Evolutionary conservation across 2,888 invertebrate genomes (phyloP), one percentile per base, ranked within the genome.

Genomic region (Apomyelois bistriatella): DNA sequence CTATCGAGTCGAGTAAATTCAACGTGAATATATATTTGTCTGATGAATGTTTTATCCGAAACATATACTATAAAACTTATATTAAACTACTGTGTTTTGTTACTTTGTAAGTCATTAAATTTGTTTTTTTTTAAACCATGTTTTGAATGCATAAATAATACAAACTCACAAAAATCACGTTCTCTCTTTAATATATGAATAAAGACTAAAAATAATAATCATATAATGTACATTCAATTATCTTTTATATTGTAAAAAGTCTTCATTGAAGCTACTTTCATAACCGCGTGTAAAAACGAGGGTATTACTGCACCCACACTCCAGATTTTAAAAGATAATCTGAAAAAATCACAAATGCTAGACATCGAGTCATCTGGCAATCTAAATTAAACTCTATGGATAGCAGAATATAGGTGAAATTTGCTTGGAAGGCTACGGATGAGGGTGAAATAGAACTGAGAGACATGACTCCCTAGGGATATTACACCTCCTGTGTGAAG

Each of bases 311-410:
- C 54, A 51, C 51, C 37, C 49, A 9, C 53, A 46, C 46, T 52
- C 42, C 51, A 53, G 54, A 54, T 57, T 57, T 57, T 54, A 51
- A 53, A 51, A 54, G 54, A 57, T 57, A 57, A 57, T 57, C 57
- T 52, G 50, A 53, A 57, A 56, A 54, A 57, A 57, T 57, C 57
- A 54, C 57, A 50, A 47, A 13, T 22, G 12, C 32, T 13, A 12
- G 22, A 43, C 6, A 7, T 30, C 15, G 8, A n/a, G n/a, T 0
- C 17, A 0, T 28, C 3, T 15, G 8, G 5, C 37, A 48, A 7
- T 15, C 9, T 12, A 16, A 42, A 30, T 3, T 40, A 1, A 9
- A 17, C 42, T 17, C 10, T 42, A 8, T 9, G 0, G 0, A 1
- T 7, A 32, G 10, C 9, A 15, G 0, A 15, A 46, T 46, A 46